phyloP scores from a whole-genome alignment of 2,888 invertebrate species.

The Mimas tiliae region DNA sequence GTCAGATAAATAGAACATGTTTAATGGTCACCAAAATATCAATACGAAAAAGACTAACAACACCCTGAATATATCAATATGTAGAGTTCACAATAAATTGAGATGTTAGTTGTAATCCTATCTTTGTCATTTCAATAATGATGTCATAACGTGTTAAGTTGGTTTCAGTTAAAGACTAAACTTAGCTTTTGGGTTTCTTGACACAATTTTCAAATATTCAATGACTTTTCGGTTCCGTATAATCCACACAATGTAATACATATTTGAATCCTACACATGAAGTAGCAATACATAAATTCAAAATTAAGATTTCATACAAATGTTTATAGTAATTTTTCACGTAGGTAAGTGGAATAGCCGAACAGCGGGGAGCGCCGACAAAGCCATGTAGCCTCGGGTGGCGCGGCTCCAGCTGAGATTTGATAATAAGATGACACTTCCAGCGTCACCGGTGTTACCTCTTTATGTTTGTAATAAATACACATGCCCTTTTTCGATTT shows the following conservation, averaged over 20 bases:
- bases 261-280: neutral
- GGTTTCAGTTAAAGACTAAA: neutral
- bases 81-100: neutral
- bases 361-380: constrained; percentile 77
- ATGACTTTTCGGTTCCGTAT: neutral
- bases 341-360: constrained; percentile 61
- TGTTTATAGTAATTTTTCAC: constrained; percentile 69
- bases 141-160: neutral
- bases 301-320: constrained; percentile 37
- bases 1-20: too few species aligned
- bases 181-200: neutral
- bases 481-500: constrained; percentile 20
- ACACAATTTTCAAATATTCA: neutral
- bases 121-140: neutral
- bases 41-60: too few species aligned
- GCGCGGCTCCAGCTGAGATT: constrained; percentile 55
- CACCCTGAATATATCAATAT: too few species aligned
- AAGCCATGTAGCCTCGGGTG: constrained; percentile 68
- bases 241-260: too few species aligned
- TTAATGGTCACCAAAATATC: too few species aligned
- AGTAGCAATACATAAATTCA: constrained; percentile 4
- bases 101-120: neutral
- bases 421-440: constrained; percentile 67
- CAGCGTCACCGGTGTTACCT: constrained; percentile 54
- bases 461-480: constrained; percentile 39